A percentile compares a stretch with the other conserved stretches of the same genome.
Conservation (phyloP, 2,888 invertebrate species). For the Noctua pronuba region DNA sequence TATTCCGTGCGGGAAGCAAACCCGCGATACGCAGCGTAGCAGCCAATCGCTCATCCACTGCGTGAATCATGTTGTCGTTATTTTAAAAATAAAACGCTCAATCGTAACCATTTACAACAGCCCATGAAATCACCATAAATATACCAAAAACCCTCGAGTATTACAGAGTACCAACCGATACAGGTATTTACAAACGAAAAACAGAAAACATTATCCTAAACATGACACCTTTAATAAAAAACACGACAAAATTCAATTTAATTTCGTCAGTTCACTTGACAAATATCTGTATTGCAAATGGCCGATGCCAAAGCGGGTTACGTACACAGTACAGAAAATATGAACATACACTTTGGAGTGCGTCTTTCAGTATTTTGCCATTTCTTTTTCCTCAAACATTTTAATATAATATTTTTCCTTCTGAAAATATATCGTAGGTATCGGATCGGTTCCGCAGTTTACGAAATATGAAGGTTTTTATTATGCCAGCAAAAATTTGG, state of each 20-base stretch:
- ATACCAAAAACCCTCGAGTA: neutral
- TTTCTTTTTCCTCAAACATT: slow-evolving; percentile 41
- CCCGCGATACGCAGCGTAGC: no score
- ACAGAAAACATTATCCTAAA: neutral
- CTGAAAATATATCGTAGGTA: slow-evolving; percentile 18
- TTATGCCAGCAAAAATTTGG: slow-evolving; percentile 2
- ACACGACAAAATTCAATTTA: slow-evolving; percentile 11
- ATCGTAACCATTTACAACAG: neutral
- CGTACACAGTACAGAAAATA: slow-evolving; percentile 30
- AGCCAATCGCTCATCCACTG: no score
- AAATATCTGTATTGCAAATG: slow-evolving; percentile 49
- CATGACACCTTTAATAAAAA: neutral
- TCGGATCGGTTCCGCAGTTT: slow-evolving; percentile 31
- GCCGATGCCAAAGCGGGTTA: slow-evolving; percentile 31
- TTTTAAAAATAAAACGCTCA: neutral
- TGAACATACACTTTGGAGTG: slow-evolving; percentile 30
- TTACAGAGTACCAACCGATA: neutral
- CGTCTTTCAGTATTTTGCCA: slow-evolving; percentile 27
- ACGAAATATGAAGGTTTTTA: slow-evolving; percentile 21
- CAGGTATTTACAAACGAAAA: neutral
- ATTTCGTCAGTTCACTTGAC: slow-evolving; percentile 28
- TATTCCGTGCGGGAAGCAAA: no score
- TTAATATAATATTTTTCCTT: slow-evolving; percentile 42
- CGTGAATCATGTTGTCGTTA: neutral
- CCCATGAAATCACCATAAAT: neutral